Evolutionary conservation across 1,140 invertebrate genomes (phyloP), one percentile per base, ranked within the genome.

Genomic region (Neodiprion lecontei): DNA sequence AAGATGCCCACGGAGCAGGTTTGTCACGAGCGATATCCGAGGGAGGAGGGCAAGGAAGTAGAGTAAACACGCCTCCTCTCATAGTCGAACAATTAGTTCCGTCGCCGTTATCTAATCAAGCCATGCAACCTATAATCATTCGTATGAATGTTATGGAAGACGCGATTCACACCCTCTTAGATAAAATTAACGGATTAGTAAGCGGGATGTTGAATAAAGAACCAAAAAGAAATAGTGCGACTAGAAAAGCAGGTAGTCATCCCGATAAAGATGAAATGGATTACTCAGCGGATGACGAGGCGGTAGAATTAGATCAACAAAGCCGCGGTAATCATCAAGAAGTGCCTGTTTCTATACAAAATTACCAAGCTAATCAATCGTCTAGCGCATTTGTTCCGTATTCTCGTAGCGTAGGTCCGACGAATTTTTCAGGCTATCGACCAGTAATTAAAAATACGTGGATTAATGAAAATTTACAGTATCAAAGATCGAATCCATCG

Each of bases 111-210:
- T 61, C 9, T 4, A 61, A 61, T 61, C 53, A 61, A 61, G 53
- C 53, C 17, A 17, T 17, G 17, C 17, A 17, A 17, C 17, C 17
- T 11, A 4, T 61, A 7, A 9, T 61, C 11, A 61, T 7, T n/a
- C 53, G n/a, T 14, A 61, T 61, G 53, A 5, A 61, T 61, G n/a
- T 4, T 14, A 61, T 9, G 53, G 9, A 61, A 11, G 11, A 61
- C 4, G 9, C 53, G 2, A 4, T 61, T 3, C 4, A 61, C 9
- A n/a, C 11, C 9, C 3, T 61, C 4, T 61, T 61, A 61, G 53
- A 61, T 61, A 61, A 61, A 61, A 61, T 61, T n/a, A 61, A 61
- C 53, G 53, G 53, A 61, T n/a, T 61, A 61, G n/a, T 61, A 61
- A 61, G 53, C 53, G 53, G 11, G n/a, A 61, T 61, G 53, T 61